Base-by-base conservation (phyloP, 2,797 vertebrate genomes). In the Poeciliopsis paucimaculata region DNA sequence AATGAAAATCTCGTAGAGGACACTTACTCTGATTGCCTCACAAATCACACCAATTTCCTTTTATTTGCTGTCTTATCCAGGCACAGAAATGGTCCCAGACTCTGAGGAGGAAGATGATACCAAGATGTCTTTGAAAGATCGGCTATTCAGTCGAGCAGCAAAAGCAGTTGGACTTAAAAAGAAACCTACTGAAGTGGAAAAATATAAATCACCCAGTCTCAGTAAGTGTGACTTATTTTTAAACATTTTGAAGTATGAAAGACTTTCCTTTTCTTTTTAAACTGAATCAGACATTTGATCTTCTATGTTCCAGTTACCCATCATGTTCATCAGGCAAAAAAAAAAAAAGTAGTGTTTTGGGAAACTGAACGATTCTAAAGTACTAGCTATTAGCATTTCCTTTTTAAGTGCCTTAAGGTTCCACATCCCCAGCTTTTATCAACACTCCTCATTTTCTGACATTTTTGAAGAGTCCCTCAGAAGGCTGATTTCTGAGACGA, bases 401-500 rank as follows among this genome's bases (percentile, higher is more conserved):
- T 49, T 46, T 5, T 45, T 2, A 68, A 39, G 12, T 18, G 1
- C 28, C 12, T 12, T 18, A 45, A 0, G 1, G 8, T 76, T 78
- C n/a, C 0, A 8, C 23, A 62, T 18, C 2, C 75, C 76, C 0
- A 72, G 6, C 36, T 76, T 78, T 41, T 43, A 62, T 73, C 57
- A 45, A 47, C 1, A 13, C 13, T 66, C 85, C 70, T 77, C 47
- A 43, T 49, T 15, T 79, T 2, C 47, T 86, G 47, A 10, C 49
- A 8, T 66, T 62, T 74, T 34, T 57, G 53, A 90, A 99, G 98
- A 96, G 70, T 97, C 95, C 74, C 96, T 99, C 28, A 96, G 97
- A 89, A 95, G 96, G 81, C 66, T 98, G 85, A 98, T 99, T 82
- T 98, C 97, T 3, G 95, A 97, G 71, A 98, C 96, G 0, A 97